Evolutionary conservation across 2,888 invertebrate species (phyloP), one percentile per base, ranked within the genome.

Genomic region (Ligdia adustata): DNA sequence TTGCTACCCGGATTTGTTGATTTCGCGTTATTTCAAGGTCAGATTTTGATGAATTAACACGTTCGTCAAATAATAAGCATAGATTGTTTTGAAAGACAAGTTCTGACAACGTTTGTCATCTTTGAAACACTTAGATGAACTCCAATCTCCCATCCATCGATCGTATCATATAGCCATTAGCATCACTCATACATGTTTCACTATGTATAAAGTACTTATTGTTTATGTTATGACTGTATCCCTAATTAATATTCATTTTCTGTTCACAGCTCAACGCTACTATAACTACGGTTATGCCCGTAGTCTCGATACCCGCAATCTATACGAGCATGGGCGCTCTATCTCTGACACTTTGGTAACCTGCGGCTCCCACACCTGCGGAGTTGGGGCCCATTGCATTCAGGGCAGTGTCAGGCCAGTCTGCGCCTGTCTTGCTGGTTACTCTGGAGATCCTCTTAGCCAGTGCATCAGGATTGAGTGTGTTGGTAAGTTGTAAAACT

Each of bases 361-460:
- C 0, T 93, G 93, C 60, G 91, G 92, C 0, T 91, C 92, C 1
- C 90, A 82, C 67, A 93, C 94, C 0, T 94, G 94, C 62, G 94
- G 94, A 1, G 91, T 91, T 4, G 94, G 94, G 28, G 94, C 94
- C 1, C 92, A 94, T 52, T 94, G 94, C 66, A 92, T 92, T 52
- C 81, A 91, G 51, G 84, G 92, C 56, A 94, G 93, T 55, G 95
- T 94, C 54, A 90, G 95, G 39, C 95, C 96, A 0, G 95, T 96
- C 3, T 96, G 96, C 71, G 95, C 95, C 13, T 96, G 96, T 64
- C 89, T 95, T 56, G 93, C 95, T 5, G 94, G 96, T 0, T 93
- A 96, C 76, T 94, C 94, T 58, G 97, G 96, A 16, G 96, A 96
- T 79, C 96, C 97, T 0, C 82, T 95, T 49, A 88, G 91, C 0